Percentiles rank a stretch among this genome's conserved stretches.
Evolutionary conservation across 1,140 invertebrate species (phyloP).

Genomic region (Brachystomella parvula): DNA sequence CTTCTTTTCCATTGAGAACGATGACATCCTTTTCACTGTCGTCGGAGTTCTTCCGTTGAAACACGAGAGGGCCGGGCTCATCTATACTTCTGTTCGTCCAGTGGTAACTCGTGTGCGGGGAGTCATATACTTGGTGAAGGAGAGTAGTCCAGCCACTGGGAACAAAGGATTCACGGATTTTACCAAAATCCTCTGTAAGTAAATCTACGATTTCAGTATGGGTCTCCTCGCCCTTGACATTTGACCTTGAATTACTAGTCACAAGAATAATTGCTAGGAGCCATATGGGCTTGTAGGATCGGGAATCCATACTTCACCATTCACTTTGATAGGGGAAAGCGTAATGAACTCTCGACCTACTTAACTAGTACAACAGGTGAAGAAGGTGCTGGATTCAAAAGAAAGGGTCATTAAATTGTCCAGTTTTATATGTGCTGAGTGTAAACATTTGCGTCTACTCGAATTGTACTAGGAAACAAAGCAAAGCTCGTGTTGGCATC

Average conservation of each 20-base stretch:
- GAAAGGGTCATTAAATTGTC: background rate
- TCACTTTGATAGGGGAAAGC: background rate
- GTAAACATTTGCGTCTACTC: too few relatives aligned
- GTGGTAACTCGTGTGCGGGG: background rate
- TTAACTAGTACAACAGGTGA: background rate
- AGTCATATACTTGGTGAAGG: background rate
- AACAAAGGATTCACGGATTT: background rate
- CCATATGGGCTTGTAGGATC: background rate
- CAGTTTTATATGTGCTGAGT: too few relatives aligned
- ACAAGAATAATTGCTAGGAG: background rate
- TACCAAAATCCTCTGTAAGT: background rate
- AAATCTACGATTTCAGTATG: background rate
- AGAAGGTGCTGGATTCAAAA: background rate
- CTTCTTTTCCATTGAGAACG: background rate
- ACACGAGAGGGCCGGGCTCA: background rate
- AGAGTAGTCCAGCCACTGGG: background rate
- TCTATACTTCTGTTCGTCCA: background rate
- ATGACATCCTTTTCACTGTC: background rate
- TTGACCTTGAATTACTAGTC: background rate
- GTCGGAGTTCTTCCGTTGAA: background rate
- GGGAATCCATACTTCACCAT: background rate
- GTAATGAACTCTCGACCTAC: background rate
- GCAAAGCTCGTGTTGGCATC: background rate
- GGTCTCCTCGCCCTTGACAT: background rate
- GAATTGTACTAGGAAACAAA: too few relatives aligned